Evolutionary conservation across 2,113 vertebrate genomes (phyloP).

Genomic region (Enhydra lutris): DNA sequence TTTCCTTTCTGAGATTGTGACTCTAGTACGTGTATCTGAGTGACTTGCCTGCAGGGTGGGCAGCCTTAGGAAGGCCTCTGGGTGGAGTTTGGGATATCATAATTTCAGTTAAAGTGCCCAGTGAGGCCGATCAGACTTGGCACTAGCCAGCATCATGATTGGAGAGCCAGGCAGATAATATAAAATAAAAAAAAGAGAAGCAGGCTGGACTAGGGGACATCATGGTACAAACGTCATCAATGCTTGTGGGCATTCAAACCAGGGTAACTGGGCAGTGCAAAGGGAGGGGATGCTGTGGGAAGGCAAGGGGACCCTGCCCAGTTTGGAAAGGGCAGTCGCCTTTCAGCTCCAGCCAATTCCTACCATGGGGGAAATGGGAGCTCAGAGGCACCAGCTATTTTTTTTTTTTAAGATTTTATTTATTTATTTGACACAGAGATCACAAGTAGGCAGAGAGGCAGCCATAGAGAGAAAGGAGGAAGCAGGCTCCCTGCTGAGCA

Average conservation of each 20-base stretch:
- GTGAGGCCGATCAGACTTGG: not conserved
- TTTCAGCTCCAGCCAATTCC: not conserved
- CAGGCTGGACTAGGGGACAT: not conserved
- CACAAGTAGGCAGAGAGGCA: too few species aligned
- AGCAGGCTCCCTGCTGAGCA: too few species aligned
- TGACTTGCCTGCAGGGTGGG: not conserved
- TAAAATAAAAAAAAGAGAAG: not conserved
- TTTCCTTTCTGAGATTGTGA: not conserved
- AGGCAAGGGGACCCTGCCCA: not conserved
- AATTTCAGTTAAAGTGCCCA: not conserved
- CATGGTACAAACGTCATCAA: not conserved
- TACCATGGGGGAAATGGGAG: too few species aligned
- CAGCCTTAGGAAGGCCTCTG: not conserved
- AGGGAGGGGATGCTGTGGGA: not conserved
- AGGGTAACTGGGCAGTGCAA: not conserved
- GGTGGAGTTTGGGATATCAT: not conserved
- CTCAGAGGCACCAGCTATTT: not conserved
- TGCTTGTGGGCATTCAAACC: not conserved
- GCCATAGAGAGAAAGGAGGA: too few species aligned
- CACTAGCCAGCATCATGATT: not conserved
- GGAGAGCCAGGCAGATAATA: not conserved
- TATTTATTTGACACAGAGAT: too few species aligned
- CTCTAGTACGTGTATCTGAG: not conserved
- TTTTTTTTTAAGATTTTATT: too few species aligned
- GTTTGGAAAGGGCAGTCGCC: not conserved